phyloP scores from a whole-genome alignment of 2,797 vertebrate genomes.

The Rhinichthys osculus region DNA sequence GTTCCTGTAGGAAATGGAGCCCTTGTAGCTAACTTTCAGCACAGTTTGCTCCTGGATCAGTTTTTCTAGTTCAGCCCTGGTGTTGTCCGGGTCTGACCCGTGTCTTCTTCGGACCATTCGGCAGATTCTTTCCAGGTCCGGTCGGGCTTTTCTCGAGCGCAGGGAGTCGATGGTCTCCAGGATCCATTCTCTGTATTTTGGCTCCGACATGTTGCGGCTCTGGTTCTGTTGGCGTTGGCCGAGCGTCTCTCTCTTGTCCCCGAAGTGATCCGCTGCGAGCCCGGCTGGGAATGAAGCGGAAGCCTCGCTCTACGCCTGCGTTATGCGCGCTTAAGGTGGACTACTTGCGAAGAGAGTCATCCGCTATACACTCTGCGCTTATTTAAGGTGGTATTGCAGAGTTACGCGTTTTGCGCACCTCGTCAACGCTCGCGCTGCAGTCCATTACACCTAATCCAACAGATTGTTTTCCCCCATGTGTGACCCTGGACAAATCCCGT shows the following conservation, averaged over 20 bases:
- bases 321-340: conserved; percentile 66
- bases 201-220: conserved; percentile 75
- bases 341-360: conserved; percentile 15
- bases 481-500: too few species aligned
- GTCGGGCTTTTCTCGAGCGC: conserved; percentile 90
- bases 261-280: conserved; percentile 77
- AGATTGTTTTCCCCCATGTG: background rate
- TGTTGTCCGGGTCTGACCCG: conserved; percentile 88
- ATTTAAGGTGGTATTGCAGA: conserved; percentile 62
- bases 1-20: conserved; percentile 89
- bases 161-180: conserved; percentile 92
- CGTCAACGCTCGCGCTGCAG: conserved; percentile 4
- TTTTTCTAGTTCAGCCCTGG: conserved; percentile 89
- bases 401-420: conserved; percentile 51
- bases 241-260: conserved; percentile 72
- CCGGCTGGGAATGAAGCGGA: conserved; percentile 85
- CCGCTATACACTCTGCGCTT: conserved; percentile 27
- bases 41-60: conserved; percentile 90
- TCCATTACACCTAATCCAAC: background rate
- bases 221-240: conserved; percentile 69
- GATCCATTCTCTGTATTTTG: conserved; percentile 89
- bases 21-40: conserved; percentile 92
- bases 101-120: conserved; percentile 91
- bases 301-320: conserved; percentile 81
- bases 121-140: conserved; percentile 91